These are phyloP conservation scores for Tholera decimalis DNA, from an alignment of 2,888 invertebrate genomes.

Conservation along the genomic window DNA sequence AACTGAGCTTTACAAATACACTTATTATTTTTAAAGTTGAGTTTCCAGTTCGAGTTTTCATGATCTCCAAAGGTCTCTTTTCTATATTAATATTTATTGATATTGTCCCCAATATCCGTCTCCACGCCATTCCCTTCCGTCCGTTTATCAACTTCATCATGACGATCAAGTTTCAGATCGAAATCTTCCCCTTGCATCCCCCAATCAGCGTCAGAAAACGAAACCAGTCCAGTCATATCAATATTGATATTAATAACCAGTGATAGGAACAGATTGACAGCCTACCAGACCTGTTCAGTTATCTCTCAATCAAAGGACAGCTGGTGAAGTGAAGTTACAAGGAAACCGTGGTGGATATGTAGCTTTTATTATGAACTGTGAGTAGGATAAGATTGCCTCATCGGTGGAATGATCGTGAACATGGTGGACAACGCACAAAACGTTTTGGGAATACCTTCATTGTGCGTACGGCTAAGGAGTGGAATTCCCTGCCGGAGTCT, in stretches of 20 bases:
- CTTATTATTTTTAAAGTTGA: too few species aligned
- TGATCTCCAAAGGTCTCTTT: background rate
- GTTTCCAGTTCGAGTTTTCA: background rate
- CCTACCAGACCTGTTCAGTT: slow-evolving; percentile 44
- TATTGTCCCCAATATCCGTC: slow-evolving; percentile 19
- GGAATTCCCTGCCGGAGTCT: too few species aligned
- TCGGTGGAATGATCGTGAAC: too few species aligned
- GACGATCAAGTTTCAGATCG: slow-evolving; percentile 28
- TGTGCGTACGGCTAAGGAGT: too few species aligned
- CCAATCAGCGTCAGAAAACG: slow-evolving; percentile 57
- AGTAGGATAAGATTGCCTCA: too few species aligned
- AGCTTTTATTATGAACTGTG: slow-evolving; percentile 7
- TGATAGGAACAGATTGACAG: slow-evolving; percentile 53
- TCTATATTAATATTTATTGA: background rate
- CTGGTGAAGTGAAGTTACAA: slow-evolving; percentile 41
- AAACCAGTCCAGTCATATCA: slow-evolving; percentile 48
- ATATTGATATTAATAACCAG: slow-evolving; percentile 60
- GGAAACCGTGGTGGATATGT: slow-evolving; percentile 32
- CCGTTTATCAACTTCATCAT: slow-evolving; percentile 21
- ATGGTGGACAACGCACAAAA: too few species aligned
- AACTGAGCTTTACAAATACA: background rate
- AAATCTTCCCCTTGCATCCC: slow-evolving; percentile 47
- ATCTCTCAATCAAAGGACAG: slow-evolving; percentile 59
- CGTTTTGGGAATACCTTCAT: too few species aligned
- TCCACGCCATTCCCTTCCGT: background rate